Evolutionary conservation across 2,888 invertebrate genomes (phyloP), one percentile per base, ranked within the genome.

Genomic region (Drosophila sordidula): DNA sequence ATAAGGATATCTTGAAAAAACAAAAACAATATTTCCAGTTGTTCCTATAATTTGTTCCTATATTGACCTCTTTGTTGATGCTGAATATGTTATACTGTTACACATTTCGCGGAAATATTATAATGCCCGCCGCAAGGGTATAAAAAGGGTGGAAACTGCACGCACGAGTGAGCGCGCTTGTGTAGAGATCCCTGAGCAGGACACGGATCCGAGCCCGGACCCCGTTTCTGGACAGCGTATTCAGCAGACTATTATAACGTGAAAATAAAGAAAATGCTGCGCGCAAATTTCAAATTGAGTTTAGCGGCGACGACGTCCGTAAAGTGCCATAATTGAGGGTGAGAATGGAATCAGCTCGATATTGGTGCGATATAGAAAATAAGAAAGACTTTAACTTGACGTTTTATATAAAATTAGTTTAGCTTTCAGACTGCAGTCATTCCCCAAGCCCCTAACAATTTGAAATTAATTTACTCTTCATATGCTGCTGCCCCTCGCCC

Each of bases 141-240:
- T 12, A 12, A 78, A 62, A 71, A 62, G 83, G 87, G 88, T 79
- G 66, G 45, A 77, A 80, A 83, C 44, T 83, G 63, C 69, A 81
- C 76, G 79, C 82, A 78, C 73, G 80, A 75, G n/a, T 70, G 71
- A 58, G 16, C 70, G 52, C 63, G 54, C 50, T 55, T 50, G 29
- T 49, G 49, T 44, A 32, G 34, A 29, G 16, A 34, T 14, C 18
- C 36, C 11, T 18, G 25, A 34, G 6, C 11, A 29, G 47, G 12
- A 14, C 3, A 5, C 38, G 25, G 25, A 41, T 6, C n/a, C 36
- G 44, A 9, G 11, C 1, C 4, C 41, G 25, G 6, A 5, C 12
- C 6, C 14, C 9, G 8, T 26, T 25, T 25, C 29, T 16, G 45
- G 22, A 32, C 45, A 41, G 25, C 52, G n/a, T 26, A 42, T 36